Evolutionary conservation across 2,888 invertebrate species (phyloP).

Genomic region (Drosophila austrosaltans): DNA sequence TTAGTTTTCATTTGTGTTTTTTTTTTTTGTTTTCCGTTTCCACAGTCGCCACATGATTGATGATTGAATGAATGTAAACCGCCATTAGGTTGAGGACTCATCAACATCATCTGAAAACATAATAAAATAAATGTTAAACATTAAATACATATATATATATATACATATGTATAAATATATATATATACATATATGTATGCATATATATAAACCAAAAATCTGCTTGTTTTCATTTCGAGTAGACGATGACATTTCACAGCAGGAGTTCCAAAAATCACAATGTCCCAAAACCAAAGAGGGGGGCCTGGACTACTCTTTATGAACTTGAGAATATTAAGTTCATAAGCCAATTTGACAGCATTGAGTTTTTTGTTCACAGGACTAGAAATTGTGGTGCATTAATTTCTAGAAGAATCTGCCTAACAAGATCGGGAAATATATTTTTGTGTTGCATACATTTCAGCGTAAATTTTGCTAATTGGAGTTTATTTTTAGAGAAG

Average conservation of each 20-base stretch:
- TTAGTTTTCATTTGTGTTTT: background rate
- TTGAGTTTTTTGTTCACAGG: too few relatives aligned
- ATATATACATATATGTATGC: background rate
- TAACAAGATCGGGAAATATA: too few relatives aligned
- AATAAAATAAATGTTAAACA: constrained; percentile 72
- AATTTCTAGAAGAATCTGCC: too few relatives aligned
- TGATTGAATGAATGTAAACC: constrained; percentile 39
- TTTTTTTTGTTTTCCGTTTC: background rate
- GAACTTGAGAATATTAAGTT: background rate
- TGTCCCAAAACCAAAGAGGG: background rate
- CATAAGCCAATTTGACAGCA: too few relatives aligned
- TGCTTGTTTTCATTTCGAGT: constrained; percentile 45
- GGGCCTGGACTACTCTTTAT: background rate
- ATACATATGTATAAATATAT: background rate
- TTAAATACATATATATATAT: constrained; percentile 34
- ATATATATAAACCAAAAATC: constrained; percentile 7
- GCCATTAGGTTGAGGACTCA: constrained; percentile 29
- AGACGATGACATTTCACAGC: constrained; percentile 34
- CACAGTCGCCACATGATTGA: constrained; percentile 55
- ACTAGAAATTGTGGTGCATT: too few relatives aligned
- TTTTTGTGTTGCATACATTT: background rate
- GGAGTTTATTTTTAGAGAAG: background rate
- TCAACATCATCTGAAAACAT: constrained; percentile 35
- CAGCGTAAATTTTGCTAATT: background rate
- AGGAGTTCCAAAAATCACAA: constrained; percentile 27